Evolutionary conservation across 2,888 invertebrate species (phyloP), one percentile per base, ranked within the genome.

Genomic region (Pammene aurita): DNA sequence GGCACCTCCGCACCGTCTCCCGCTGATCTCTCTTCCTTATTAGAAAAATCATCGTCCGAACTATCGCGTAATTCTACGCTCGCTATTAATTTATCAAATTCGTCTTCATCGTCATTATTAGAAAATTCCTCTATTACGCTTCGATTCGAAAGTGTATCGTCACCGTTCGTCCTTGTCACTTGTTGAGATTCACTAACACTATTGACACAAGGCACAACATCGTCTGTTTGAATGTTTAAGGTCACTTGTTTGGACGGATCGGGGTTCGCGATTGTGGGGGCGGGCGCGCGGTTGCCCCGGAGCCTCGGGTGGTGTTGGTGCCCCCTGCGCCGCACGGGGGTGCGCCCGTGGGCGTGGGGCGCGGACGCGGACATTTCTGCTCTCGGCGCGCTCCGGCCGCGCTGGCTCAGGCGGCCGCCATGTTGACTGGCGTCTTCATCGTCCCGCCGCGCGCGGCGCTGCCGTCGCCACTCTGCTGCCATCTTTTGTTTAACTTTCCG

Each of bases 231-330:
- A 78, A 75, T 80, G 78, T 82, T 78, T 87, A 88, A 91, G 89
- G 90, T 88, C 88, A 90, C 89, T 87, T 82, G 86, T 86, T 86
- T 87, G 87, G 90, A 89, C 87, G 90, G 89, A 87, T 85, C 83
- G 66, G 82, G 79, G 80, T 83, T 82, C 61, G 73, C 62, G 74
- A 77, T 75, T 73, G 88, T 85, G 80, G 93, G 92, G 80, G 93
- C 93, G 82, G 94, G 93, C 69, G 87, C 86, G 72, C 94, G 93
- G 77, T 93, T 90, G 76, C 94, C 94, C 82, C 94, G 87, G 83
- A 95, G 94, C 73, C 95, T 94, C 84, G 95, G 95, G 92, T 96
- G 96, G 90, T 95, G 95, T 88, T 95, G 95, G 87, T 95, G 95
- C 76, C 95, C 95, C 87, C 95, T 94, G 85, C 95, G 95, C 87